Evolutionary conservation across 2,888 invertebrate genomes (phyloP), one percentile per base, ranked within the genome.

Genomic region (Himalopsyche kuldschensis): DNA sequence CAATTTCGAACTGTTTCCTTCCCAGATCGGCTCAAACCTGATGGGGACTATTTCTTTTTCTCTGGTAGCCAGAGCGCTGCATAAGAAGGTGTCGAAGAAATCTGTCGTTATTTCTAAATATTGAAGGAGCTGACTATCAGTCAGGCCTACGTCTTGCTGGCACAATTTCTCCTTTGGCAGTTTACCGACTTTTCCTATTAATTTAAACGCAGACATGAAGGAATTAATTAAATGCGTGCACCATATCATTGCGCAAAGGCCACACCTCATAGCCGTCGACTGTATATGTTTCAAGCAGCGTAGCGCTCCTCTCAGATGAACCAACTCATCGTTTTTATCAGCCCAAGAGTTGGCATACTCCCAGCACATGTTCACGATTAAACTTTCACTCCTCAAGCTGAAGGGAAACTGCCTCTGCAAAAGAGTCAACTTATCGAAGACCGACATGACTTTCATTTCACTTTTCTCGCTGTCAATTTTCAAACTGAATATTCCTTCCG

Each of bases 321-420:
- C 91, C 5, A 95, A 90, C 86, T 93, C 92, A 75, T 94, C 92
- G 85, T 95, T 92, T 87, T 95, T 94, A 89, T 95, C 96, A 88
- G 96, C 96, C 98, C 98, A 98, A 80, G 94, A 93, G 86, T 96
- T 93, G 81, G 96, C 94, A 89, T 96, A 97, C 89, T 98, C 98
- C 98, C 98, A 98, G 86, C 95, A 94, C 93, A 98, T 95, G 89
- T 98, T 97, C 17, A 96, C 94, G 78, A 98, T 91, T 63, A 98
- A 90, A 55, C 95, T 94, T 87, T 96, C 95, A 0, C 95, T 93
- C 82, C 95, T 94, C 81, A 97, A 92, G 89, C 97, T 98, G 87
- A 96, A 94, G 0, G 98, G 98, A 89, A 98, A 98, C 88, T 97
- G 96, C 75, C 93, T 92, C 78, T 94, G 94, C 83, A 97, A 89